A percentile compares a stretch with the other conserved stretches of the same genome.
phyloP scores from a whole-genome alignment of 2,797 vertebrate species.

The Vultur gryphus region DNA sequence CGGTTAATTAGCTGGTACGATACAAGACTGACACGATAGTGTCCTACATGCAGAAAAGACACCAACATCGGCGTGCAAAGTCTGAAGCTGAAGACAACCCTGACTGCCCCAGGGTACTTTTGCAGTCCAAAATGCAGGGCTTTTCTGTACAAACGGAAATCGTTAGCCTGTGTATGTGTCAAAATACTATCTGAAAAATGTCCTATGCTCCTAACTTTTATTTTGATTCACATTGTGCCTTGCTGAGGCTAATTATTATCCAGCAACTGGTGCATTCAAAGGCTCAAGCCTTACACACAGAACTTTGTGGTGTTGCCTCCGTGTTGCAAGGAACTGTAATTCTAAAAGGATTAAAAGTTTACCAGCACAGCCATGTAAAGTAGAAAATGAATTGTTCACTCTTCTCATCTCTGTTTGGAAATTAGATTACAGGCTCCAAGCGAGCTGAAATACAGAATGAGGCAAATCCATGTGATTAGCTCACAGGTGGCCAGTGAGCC shows the following conservation, averaged over 20 bases:
- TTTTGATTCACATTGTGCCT: neutral
- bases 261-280: neutral
- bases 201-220: neutral
- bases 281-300: neutral
- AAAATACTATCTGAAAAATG: neutral
- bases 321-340: neutral
- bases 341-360: slow-evolving; percentile 45
- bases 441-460: slow-evolving; percentile 12
- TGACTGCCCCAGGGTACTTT: neutral
- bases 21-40: neutral
- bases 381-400: slow-evolving; percentile 47
- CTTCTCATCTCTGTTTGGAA: slow-evolving; percentile 31
- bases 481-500: slow-evolving; percentile 50
- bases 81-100: neutral
- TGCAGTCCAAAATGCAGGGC: neutral
- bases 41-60: neutral
- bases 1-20: neutral
- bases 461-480: slow-evolving; percentile 13
- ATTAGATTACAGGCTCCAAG: slow-evolving; percentile 48
- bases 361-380: neutral
- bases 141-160: neutral
- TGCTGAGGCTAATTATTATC: neutral
- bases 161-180: neutral
- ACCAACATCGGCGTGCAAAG: rapidly evolving
- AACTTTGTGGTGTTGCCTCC: neutral